Conservation (phyloP, 2,113 vertebrate species). For the Sinocyclocheilus rhinocerous region DNA sequence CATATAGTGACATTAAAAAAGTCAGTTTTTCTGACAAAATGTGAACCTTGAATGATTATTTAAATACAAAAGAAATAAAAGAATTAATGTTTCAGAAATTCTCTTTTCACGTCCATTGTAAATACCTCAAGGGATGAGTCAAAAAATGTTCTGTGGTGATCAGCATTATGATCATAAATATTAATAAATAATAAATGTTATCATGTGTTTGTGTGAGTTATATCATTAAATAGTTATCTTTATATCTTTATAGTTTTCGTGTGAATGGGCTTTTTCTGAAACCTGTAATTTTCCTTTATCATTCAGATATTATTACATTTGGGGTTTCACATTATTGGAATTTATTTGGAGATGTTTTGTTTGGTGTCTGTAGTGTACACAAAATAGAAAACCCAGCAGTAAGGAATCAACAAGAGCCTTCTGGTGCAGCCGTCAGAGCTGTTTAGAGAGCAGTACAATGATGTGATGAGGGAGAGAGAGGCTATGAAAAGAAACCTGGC, state of each 20-base stretch:
- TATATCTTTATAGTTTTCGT: background rate
- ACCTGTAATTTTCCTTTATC: background rate
- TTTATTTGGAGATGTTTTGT: background rate
- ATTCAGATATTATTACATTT: background rate
- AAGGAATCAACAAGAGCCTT: conserved; percentile 12
- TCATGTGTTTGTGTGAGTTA: too few species aligned
- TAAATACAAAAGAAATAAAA: background rate
- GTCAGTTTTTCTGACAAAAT: background rate
- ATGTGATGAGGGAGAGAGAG: background rate
- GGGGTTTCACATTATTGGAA: background rate
- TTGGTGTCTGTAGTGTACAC: background rate
- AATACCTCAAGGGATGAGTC: background rate
- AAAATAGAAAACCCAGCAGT: background rate
- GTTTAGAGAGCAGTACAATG: background rate
- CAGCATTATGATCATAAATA: background rate
- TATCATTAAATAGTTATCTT: background rate
- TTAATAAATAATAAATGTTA: background rate
- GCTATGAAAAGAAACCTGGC: background rate
- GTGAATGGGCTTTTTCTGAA: background rate
- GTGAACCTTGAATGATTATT: background rate
- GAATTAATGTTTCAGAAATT: background rate
- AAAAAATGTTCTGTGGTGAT: background rate
- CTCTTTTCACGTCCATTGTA: background rate
- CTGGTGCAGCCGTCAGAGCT: background rate
- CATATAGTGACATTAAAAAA: background rate